Base-by-base conservation (phyloP, 1,140 invertebrate species). In the Drosophila ananassae region DNA sequence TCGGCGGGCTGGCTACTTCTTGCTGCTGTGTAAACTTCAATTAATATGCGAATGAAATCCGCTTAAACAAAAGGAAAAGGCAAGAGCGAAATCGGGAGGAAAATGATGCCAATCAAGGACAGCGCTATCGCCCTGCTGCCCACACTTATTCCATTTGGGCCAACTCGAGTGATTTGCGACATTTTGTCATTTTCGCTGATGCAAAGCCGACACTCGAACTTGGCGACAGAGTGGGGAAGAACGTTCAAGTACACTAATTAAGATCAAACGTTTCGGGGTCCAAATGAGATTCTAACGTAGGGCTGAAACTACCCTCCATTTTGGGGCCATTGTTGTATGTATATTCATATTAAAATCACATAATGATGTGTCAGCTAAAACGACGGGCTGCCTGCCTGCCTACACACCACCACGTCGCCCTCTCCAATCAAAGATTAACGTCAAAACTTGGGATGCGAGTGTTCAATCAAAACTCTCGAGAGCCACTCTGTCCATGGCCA, bases 221-320 rank as follows among this genome's bases (percentile, higher is more conserved):
- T 48, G 55, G 74, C 61, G 28, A 34, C 25, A 44, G 54, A 28
- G 34, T 7, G 8, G 22, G 54, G 44, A 57, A 60, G 56, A 61
- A 82, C 82, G 73, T 75, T 85, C 82, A 87, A 85, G 82, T 87
- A 85, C 83, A 87, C 82, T 85, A 85, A 85, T 85, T 85, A 85
- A 87, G 82, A 85, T 85, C 82, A 85, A 85, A 85, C 82, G 82
- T 73, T 85, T 75, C 28, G 63, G 52, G 71, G 55, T 64, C 54
- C 48, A 78, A 85, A 87, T 85, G 69, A 87, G 82, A 85, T 87
- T 72, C 67, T 63, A 87, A 78, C 69, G 71, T 21, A n/a, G 44
- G 46, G 37, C 13, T n/a, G 24, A 41, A 63, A 73, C 52, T 64
- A 75, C 50, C 71, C 52, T 32, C 51, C 57, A 10, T 44, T 44